These are phyloP conservation scores for Mastomys natalensis DNA, from an alignment of 2,113 vertebrate genomes.

Conservation along the genomic window DNA sequence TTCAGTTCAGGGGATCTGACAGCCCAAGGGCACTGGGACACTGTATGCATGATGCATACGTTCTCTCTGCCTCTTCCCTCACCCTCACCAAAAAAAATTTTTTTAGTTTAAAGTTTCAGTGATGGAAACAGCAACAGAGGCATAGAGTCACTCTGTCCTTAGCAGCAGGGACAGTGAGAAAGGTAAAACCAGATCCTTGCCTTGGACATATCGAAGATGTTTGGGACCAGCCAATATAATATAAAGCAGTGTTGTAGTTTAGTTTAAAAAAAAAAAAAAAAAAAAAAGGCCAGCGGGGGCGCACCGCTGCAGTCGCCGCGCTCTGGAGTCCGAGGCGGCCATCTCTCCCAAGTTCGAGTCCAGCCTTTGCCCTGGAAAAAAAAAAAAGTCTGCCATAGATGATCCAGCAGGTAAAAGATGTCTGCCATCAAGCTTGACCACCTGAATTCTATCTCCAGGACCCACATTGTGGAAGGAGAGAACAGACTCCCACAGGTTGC, in stretches of 20 bases:
- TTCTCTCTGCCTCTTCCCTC: neutral
- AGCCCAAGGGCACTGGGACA: neutral
- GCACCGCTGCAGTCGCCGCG: too few species aligned
- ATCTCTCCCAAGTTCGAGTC: too few species aligned
- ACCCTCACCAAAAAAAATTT: neutral
- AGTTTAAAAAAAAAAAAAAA: neutral
- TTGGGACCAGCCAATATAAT: neutral
- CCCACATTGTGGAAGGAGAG: neutral
- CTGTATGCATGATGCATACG: neutral
- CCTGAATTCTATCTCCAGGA: neutral
- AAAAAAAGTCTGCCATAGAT: too few species aligned
- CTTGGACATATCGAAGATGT: too few species aligned
- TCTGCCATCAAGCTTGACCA: neutral
- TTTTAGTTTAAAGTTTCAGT: neutral
- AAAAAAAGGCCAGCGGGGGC: too few species aligned
- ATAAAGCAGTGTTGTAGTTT: neutral
- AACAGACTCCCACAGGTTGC: neutral
- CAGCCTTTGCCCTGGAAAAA: too few species aligned
- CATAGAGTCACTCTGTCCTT: neutral
- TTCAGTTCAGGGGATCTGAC: neutral
- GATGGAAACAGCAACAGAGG: too few species aligned
- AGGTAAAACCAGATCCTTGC: too few species aligned
- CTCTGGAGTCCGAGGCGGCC: too few species aligned
- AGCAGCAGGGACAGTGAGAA: neutral
- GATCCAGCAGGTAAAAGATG: neutral